These are phyloP conservation scores for Atta colombica DNA, from an alignment of 1,140 invertebrate genomes.

Conservation along the genomic window DNA sequence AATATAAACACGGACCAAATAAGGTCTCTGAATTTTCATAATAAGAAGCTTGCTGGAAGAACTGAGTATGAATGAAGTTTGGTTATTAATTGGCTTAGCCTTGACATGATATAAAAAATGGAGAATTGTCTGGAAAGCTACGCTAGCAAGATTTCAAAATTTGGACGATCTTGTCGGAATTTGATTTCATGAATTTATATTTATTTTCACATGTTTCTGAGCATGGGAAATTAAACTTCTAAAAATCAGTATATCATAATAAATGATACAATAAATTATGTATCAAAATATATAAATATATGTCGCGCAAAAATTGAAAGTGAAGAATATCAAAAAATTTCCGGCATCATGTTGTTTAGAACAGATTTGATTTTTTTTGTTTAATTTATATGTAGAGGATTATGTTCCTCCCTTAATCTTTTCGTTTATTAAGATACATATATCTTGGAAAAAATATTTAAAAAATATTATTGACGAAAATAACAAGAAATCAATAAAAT, in stretches of 20 bases:
- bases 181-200: background rate
- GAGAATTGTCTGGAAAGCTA: background rate
- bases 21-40: slow-evolving; percentile 33
- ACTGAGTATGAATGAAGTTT: background rate
- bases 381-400: background rate
- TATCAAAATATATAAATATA: background rate
- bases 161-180: slow-evolving; percentile 5
- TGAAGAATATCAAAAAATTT: background rate
- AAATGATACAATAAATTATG: background rate
- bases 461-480: background rate
- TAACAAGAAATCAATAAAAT: background rate
- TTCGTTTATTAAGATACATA: background rate
- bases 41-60: background rate
- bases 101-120: background rate
- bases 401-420: background rate
- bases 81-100: background rate
- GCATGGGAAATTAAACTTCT: background rate
- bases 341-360: background rate
- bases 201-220: background rate
- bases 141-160: background rate
- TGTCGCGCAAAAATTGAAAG: background rate
- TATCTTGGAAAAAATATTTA: background rate
- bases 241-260: slow-evolving; percentile 8
- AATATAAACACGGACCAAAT: slow-evolving; percentile 14
- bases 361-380: background rate